Conservation (phyloP, 2,888 invertebrate species). For the Ochropleura plecta region DNA sequence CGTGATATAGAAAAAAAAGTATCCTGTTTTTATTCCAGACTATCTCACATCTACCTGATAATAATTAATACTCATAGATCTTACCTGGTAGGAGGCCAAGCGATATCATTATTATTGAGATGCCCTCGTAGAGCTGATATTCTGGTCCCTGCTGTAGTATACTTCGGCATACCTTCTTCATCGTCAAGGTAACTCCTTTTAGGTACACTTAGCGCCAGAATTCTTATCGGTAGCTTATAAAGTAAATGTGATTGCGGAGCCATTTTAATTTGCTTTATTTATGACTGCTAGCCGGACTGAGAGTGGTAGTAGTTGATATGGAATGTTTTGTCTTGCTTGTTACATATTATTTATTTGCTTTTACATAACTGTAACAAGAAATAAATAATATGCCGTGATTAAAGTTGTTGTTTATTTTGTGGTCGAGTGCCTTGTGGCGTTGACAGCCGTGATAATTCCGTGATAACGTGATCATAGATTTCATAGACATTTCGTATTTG, state of each 20-base stretch:
- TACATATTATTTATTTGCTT: slow-evolving; percentile 42
- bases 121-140: slow-evolving; percentile 77
- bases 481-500: slow-evolving; percentile 40
- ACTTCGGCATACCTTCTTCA: slow-evolving; percentile 78
- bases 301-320: slow-evolving; percentile 42
- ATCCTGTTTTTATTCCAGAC: no score
- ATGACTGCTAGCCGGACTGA: slow-evolving; percentile 70
- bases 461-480: slow-evolving; percentile 25
- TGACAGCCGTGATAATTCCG: neutral
- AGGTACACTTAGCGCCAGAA: slow-evolving; percentile 80
- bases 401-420: slow-evolving; percentile 64
- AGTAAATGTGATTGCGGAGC: slow-evolving; percentile 67
- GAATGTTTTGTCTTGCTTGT: slow-evolving; percentile 1
- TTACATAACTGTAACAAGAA: neutral
- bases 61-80: slow-evolving; percentile 49
- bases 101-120: slow-evolving; percentile 75
- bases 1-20: no score
- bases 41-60: no score
- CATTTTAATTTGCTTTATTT: slow-evolving; percentile 69
- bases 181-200: slow-evolving; percentile 72
- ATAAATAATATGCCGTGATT: slow-evolving; percentile 33
- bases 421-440: slow-evolving; percentile 9
- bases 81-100: slow-evolving; percentile 84
- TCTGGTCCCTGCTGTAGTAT: slow-evolving; percentile 76
- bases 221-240: slow-evolving; percentile 77